phyloP scores from a whole-genome alignment of 2,113 vertebrate species.

The Zootoca vivipara region DNA sequence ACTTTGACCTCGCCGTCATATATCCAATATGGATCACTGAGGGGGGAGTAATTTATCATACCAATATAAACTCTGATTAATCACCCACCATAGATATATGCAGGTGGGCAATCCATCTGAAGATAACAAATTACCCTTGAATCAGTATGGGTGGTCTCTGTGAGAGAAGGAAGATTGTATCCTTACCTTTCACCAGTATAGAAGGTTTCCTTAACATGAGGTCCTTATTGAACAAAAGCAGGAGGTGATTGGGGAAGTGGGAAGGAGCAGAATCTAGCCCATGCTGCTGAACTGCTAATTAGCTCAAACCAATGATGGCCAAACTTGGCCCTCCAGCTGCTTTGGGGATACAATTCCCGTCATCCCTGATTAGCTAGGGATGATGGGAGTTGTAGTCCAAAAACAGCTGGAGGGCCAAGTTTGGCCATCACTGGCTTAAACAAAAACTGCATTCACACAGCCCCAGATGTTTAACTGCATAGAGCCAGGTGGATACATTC shows the following conservation, averaged over 20 bases:
- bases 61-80: neutral
- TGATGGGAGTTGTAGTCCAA: too few relatives aligned
- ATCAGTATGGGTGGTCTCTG: neutral
- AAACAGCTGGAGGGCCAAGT: too few relatives aligned
- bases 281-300: neutral
- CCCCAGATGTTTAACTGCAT: neutral
- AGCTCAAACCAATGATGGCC: too few relatives aligned
- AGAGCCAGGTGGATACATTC: neutral
- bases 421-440: too few relatives aligned
- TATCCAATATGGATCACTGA: neutral
- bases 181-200: accelerated
- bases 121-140: neutral
- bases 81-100: neutral
- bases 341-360: too few relatives aligned
- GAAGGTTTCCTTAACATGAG: neutral
- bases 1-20: neutral
- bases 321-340: too few relatives aligned
- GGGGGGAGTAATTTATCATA: neutral
- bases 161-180: neutral
- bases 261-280: too few relatives aligned
- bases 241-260: neutral
- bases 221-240: neutral
- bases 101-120: neutral
- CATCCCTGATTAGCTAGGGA: too few relatives aligned
- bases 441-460: neutral